These are phyloP conservation scores for Hypercompe scribonia DNA, from an alignment of 2,888 invertebrate genomes.

Conservation along the genomic window DNA sequence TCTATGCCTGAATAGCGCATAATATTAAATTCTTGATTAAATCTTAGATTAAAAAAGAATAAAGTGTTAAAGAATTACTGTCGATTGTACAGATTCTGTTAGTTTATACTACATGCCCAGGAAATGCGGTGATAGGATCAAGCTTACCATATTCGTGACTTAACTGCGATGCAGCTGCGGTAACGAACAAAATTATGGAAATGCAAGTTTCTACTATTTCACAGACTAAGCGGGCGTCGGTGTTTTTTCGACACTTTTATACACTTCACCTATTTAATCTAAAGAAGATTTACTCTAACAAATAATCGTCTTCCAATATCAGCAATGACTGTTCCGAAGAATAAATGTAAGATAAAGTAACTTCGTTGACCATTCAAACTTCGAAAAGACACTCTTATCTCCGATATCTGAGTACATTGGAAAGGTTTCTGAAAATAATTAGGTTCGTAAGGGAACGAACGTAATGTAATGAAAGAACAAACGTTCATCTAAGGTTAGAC, in stretches of 20 bases:
- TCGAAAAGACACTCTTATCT: slow-evolving; percentile 29
- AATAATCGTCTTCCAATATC: slow-evolving; percentile 54
- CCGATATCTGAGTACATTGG: slow-evolving; percentile 25
- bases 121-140: slow-evolving; percentile 65
- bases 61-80: slow-evolving; percentile 22
- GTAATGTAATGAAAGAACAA: slow-evolving; percentile 51
- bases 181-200: slow-evolving; percentile 81
- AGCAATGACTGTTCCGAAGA: slow-evolving; percentile 44
- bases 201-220: slow-evolving; percentile 59
- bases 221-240: slow-evolving; percentile 58
- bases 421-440: slow-evolving; percentile 47
- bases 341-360: slow-evolving; percentile 33
- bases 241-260: slow-evolving; percentile 60
- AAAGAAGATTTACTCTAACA: slow-evolving; percentile 60
- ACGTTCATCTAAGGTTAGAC: slow-evolving; percentile 31
- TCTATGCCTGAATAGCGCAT: slow-evolving; percentile 16
- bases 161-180: slow-evolving; percentile 50
- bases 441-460: slow-evolving; percentile 36
- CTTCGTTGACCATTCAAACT: slow-evolving; percentile 27
- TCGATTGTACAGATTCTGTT: slow-evolving; percentile 42
- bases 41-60: slow-evolving; percentile 25
- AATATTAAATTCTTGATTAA: slow-evolving; percentile 15
- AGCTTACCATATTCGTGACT: slow-evolving; percentile 38
- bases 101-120: slow-evolving; percentile 58
- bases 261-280: slow-evolving; percentile 54